Conservation (phyloP, 2,888 invertebrate genomes). For the Meghimatium bilineatum region DNA sequence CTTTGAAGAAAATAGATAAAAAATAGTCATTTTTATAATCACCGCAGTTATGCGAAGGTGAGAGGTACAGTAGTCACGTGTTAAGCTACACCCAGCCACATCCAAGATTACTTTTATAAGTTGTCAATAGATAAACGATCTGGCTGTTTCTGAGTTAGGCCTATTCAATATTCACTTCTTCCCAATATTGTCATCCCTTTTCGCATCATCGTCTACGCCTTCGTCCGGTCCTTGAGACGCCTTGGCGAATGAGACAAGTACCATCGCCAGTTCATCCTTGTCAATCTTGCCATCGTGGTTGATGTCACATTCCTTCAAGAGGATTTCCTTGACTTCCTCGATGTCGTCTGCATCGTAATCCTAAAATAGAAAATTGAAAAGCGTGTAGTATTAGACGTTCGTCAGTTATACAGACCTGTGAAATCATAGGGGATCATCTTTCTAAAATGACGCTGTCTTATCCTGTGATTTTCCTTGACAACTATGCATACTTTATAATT, state of each 20-base stretch:
- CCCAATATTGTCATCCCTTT: too few species aligned
- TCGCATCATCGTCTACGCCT: neutral
- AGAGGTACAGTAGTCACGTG: too few species aligned
- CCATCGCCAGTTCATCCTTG: constrained; percentile 94
- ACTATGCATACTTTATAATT: too few species aligned
- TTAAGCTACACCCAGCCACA: too few species aligned
- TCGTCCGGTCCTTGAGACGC: constrained; percentile 39
- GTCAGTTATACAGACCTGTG: too few species aligned
- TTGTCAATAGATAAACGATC: neutral
- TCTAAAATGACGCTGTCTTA: too few species aligned
- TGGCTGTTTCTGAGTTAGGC: neutral
- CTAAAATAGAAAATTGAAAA: constrained; percentile 79
- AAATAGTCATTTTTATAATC: too few species aligned
- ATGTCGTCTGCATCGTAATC: constrained; percentile 94
- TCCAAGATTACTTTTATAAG: neutral
- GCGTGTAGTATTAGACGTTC: too few species aligned
- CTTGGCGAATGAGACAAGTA: constrained; percentile 81
- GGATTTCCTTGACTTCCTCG: constrained; percentile 91
- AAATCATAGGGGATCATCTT: too few species aligned
- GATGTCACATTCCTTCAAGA: constrained; percentile 92
- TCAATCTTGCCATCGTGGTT: constrained; percentile 95
- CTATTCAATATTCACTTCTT: neutral
- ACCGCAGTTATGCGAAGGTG: too few species aligned
- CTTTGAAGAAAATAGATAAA: too few species aligned
- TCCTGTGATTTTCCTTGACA: too few species aligned